phyloP scores from a whole-genome alignment of 2,113 vertebrate genomes.

The Pyrgilauda ruficollis region DNA sequence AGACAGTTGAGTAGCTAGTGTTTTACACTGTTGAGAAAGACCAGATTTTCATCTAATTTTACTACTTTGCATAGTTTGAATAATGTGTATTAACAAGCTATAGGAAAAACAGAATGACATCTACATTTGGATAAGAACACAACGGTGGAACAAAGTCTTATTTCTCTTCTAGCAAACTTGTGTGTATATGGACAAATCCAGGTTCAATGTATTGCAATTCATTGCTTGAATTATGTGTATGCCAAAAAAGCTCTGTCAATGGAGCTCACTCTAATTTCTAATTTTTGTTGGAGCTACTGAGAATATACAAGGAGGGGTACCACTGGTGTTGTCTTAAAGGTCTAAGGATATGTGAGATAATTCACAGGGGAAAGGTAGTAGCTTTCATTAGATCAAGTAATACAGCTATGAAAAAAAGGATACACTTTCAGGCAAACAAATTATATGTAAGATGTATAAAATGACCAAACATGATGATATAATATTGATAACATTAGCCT shows the following conservation, averaged over 20 bases:
- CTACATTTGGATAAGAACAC: neutral
- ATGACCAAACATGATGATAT: neutral
- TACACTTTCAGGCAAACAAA: neutral
- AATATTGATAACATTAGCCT: neutral
- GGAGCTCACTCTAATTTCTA: neutral
- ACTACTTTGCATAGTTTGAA: neutral
- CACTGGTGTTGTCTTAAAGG: neutral
- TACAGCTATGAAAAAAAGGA: neutral
- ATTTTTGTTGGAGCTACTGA: neutral
- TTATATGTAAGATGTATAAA: neutral
- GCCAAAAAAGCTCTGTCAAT: neutral
- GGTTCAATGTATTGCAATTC: neutral
- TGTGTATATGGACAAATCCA: neutral
- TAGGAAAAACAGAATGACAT: neutral
- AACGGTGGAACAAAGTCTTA: neutral
- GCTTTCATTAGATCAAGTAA: neutral
- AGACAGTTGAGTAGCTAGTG: neutral
- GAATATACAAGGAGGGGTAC: neutral
- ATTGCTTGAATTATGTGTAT: neutral
- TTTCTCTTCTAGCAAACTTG: neutral
- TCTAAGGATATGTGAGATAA: neutral
- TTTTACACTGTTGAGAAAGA: neutral
- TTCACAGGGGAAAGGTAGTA: neutral
- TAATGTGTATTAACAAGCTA: neutral
- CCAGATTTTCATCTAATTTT: neutral